phyloP scores from a whole-genome alignment of 2,888 invertebrate species.

The Hylaea fasciaria region DNA sequence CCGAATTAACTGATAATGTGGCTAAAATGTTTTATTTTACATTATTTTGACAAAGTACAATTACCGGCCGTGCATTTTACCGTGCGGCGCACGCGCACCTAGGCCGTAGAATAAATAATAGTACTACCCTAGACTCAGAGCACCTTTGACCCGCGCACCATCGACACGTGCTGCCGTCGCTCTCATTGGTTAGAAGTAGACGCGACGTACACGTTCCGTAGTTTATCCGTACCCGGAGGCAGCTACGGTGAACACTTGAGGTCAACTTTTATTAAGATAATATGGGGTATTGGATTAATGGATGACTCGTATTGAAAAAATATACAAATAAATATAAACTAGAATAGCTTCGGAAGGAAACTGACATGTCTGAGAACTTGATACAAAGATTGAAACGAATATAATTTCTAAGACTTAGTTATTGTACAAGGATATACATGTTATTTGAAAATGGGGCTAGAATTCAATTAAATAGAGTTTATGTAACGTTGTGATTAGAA shows the following conservation, averaged over 20 bases:
- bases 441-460: no score
- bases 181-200: conserved; percentile 72
- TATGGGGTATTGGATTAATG: background rate
- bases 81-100: conserved; percentile 45
- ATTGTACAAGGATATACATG: no score
- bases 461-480: no score
- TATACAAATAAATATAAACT: background rate
- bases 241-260: conserved; percentile 9
- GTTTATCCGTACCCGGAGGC: conserved; percentile 17
- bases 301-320: conserved; percentile 1
- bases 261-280: conserved; percentile 7
- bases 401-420: no score
- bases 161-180: conserved; percentile 71
- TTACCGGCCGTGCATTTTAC: conserved; percentile 11
- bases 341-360: no score
- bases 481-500: no score
- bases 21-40: background rate
- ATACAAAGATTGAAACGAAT: no score
- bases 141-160: conserved; percentile 71
- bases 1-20: no score
- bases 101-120: no score
- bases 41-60: conserved; percentile 8
- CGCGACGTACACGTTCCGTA: conserved; percentile 13
- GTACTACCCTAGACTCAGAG: no score
- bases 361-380: no score